Base-by-base conservation (phyloP, 2,888 invertebrate genomes). In the Nudaria mundana region DNA sequence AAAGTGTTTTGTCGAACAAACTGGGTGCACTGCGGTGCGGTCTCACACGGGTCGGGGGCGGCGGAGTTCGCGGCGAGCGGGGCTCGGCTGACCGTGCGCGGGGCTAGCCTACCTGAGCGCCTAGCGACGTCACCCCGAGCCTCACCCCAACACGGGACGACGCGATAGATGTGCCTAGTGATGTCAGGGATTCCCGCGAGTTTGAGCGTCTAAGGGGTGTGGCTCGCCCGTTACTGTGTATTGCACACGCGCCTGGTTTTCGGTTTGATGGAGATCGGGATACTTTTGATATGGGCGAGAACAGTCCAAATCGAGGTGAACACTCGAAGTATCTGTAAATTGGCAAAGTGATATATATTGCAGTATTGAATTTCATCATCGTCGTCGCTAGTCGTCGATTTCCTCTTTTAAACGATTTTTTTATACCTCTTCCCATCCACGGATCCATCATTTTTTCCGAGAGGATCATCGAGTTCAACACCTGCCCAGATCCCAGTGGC, bases 371-470 rank as follows among this genome's bases (percentile, higher is more conserved):
- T 14, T 5, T 13, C 8, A 31, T 1, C 7, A 11, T n/a, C n/a
- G n/a, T n/a, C n/a, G n/a, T n/a, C n/a, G n/a, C n/a, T n/a, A n/a
- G n/a, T n/a, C n/a, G n/a, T n/a, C n/a, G n/a, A n/a, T n/a, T n/a
- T n/a, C n/a, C n/a, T n/a, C n/a, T n/a, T n/a, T n/a, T n/a, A n/a
- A n/a, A n/a, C n/a, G n/a, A n/a, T n/a, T n/a, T n/a, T n/a, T n/a
- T n/a, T n/a, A 29, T 81, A 98, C 97, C 97, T 94, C 81, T 94
- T 94, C 38, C 97, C 98, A 53, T 94, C 95, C 20, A 98, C 97
- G 33, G 96, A 93, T 41, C 99, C 98, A 72, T 99, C 98, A 80
- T 99, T 98, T 85, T 98, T 98, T 37, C 99, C 99, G 44, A 94
- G 86, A 1, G 97, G 94, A 54, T 98, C 97, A 73, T 98, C 98